phyloP scores from a whole-genome alignment of 1,140 invertebrate species.

The Drosophila grimshawi region DNA sequence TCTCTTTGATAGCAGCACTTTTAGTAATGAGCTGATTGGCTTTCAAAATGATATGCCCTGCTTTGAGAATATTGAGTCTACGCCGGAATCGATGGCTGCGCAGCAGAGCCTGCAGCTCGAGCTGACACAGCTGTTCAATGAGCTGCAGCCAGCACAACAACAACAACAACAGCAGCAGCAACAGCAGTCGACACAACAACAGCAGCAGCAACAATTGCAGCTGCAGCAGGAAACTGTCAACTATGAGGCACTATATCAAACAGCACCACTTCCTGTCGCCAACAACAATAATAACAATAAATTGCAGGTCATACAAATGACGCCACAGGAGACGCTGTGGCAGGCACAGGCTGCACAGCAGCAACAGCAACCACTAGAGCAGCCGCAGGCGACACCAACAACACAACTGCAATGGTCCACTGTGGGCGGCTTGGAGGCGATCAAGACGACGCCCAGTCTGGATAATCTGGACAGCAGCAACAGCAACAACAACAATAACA shows the following conservation, averaged over 20 bases:
- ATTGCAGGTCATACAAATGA: conserved; percentile 33
- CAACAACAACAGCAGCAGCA: conserved; percentile 11
- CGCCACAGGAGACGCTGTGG: conserved; percentile 33
- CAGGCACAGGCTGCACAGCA: conserved; percentile 12
- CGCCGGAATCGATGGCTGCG: conserved; percentile 22
- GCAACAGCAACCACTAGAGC: conserved; percentile 8
- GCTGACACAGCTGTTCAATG: conserved; percentile 62
- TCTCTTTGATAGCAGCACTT: conserved; percentile 63
- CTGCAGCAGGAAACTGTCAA: conserved; percentile 22
- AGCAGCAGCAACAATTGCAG: conserved; percentile 40
- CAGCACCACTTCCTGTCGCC: not conserved
- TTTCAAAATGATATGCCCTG: conserved; percentile 82
- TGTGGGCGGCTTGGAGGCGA: conserved; percentile 65
- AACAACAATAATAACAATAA: conserved; percentile 17
- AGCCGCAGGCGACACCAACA: conserved; percentile 24
- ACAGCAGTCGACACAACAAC: conserved; percentile 44
- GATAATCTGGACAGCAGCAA: conserved; percentile 23
- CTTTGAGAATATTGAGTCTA: conserved; percentile 71
- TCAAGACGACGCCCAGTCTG: conserved; percentile 49
- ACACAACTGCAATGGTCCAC: conserved; percentile 67
- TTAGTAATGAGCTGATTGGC: conserved; percentile 70
- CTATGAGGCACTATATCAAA: conserved; percentile 28
- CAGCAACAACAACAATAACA: conserved; percentile 18
- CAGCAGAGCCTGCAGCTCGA: conserved; percentile 65
- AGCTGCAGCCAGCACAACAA: conserved; percentile 49